Conservation (phyloP, 23 tunicate genomes). For the Ascidia mentula region DNA sequence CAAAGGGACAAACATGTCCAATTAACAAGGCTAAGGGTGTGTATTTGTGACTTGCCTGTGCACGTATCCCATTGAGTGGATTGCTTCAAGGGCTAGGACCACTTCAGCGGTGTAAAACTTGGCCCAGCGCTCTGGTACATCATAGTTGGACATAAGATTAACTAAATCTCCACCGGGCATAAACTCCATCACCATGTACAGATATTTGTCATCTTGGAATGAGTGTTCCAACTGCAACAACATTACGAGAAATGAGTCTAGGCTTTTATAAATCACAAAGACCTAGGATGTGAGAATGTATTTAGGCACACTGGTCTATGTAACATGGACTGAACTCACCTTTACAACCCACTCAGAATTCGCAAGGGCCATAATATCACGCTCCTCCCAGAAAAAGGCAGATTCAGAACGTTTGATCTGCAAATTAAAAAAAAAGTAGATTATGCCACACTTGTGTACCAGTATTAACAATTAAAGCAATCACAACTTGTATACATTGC, state of each 20-base stretch:
- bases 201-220: conserved; percentile 85
- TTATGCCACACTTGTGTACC: no score
- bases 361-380: conserved; percentile 94
- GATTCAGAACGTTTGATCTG: conserved; percentile 96
- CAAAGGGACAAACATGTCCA: background rate
- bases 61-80: conserved; percentile 90
- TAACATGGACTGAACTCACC: no score
- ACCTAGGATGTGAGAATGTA: no score
- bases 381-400: conserved; percentile 98
- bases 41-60: conserved; percentile 48
- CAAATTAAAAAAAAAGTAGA: background rate
- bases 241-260: no score
- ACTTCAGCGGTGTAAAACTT: conserved; percentile 92
- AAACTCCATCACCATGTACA: conserved; percentile 98
- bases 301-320: no score
- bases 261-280: no score
- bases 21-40: background rate
- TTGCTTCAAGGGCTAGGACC: conserved; percentile 89
- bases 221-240: conserved; percentile 68
- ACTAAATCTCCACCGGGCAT: conserved; percentile 99
- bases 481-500: background rate
- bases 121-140: conserved; percentile 93
- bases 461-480: background rate
- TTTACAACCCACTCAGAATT: conserved; percentile 91
- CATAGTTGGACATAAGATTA: conserved; percentile 88